Base-by-base conservation (phyloP, 2,888 invertebrate genomes). In the Rhingia campestris region DNA sequence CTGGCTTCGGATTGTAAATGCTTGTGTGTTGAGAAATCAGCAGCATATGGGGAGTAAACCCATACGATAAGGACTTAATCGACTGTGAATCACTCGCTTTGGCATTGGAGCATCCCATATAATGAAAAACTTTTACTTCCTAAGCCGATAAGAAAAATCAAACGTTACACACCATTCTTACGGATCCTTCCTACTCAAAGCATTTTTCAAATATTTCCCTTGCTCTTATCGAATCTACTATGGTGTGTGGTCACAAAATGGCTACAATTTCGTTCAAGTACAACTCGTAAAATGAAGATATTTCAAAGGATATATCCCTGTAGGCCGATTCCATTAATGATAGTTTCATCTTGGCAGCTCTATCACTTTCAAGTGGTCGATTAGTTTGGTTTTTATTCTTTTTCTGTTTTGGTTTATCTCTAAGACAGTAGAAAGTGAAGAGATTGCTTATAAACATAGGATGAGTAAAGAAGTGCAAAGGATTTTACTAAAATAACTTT, bases 291-390 rank as follows among this genome's bases (percentile, higher is more conserved):
- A 84, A 69, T 80, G 61, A 84, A 79, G 82, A 84, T 79, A 70
- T 74, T 79, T 74, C 64, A 64, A 80, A 69, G 58, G 69, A 80
- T 64, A 76, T 41, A 73, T 74, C 82, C 74, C 79, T 39, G 64
- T 64, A 64, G 82, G 73, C 80, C 69, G 82, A 84, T 84, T 84
- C 47, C 45, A 59, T 80, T 80, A 84, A 84, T 79, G 79, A 64
- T 82, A 67, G 79, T 59, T 51, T 45, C 30, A 64, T 59, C 14
- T 41, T 75, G 69, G 82, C 54, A 69, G 79, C 56, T 73, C 67
- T 80, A 84, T 74, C 69, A 69, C 79, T 74, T 84, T 80, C 82
- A 84, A 84, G 82, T 80, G 69, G 73, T 74, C 82, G 82, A 82
- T 82, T 79, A 79, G 82, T 74, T 82, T 79, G 64, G 73, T 58